phyloP scores from a whole-genome alignment of 1,140 invertebrate species.

The Bombus sibiricus region DNA sequence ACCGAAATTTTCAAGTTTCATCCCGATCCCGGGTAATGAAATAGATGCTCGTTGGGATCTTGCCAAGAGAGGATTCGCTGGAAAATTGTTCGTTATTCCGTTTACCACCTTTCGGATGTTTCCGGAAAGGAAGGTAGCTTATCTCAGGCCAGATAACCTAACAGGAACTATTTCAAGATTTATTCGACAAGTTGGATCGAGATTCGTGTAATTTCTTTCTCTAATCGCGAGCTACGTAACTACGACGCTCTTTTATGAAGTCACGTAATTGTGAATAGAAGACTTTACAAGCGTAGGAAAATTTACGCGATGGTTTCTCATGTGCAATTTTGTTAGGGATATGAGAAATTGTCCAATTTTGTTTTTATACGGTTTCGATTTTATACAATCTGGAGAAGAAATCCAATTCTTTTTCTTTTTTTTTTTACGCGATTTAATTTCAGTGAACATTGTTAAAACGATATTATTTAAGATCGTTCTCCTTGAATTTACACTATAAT shows the following conservation, averaged over 20 bases:
- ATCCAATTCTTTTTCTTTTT: background rate
- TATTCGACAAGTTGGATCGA: background rate
- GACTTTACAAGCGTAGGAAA: background rate
- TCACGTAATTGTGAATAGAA: background rate
- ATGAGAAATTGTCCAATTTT: no score
- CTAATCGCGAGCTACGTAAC: background rate
- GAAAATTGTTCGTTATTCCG: slow-evolving; percentile 12
- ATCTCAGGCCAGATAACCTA: background rate
- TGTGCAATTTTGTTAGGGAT: background rate
- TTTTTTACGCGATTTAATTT: background rate
- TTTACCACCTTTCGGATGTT: background rate
- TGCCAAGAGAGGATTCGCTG: background rate
- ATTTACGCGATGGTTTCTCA: background rate
- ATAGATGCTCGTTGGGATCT: background rate
- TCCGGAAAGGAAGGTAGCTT: background rate
- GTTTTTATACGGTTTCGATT: background rate
- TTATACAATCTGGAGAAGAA: background rate
- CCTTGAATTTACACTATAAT: background rate
- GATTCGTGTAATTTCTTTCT: background rate
- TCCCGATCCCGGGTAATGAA: slow-evolving; percentile 4
- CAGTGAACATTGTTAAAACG: background rate
- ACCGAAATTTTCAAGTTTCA: slow-evolving; percentile 21
- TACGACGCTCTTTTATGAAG: background rate
- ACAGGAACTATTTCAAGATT: background rate
- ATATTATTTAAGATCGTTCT: background rate